Evolutionary conservation across 2,797 vertebrate genomes (phyloP).

Genomic region (Loris lydekkerianus): DNA sequence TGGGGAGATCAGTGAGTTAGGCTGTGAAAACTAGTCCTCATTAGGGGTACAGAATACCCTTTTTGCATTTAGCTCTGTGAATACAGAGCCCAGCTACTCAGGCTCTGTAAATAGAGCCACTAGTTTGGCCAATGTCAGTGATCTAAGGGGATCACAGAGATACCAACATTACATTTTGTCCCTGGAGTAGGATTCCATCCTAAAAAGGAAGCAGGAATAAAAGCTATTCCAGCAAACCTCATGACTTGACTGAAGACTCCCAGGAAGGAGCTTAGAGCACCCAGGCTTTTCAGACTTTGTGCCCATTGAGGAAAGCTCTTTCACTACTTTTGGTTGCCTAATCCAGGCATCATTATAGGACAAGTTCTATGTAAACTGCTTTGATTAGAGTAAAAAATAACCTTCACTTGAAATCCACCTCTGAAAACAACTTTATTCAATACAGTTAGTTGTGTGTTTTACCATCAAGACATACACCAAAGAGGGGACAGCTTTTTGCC

Average conservation of each 20-base stretch:
- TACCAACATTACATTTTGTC: not conserved
- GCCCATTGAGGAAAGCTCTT: not conserved
- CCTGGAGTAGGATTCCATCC: not conserved
- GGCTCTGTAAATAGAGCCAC: not conserved
- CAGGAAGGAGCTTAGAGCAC: not conserved
- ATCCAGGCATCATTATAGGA: not conserved
- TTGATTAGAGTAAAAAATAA: not conserved
- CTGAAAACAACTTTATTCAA: constrained; percentile 43
- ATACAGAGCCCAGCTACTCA: not conserved
- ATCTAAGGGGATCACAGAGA: not conserved
- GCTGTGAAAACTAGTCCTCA: not conserved
- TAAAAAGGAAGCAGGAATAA: not conserved
- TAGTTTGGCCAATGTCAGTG: not conserved
- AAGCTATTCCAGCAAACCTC: not conserved
- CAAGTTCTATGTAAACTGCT: not conserved
- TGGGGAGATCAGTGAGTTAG: not conserved
- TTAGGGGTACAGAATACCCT: not conserved
- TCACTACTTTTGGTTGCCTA: not conserved
- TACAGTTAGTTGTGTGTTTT: not conserved
- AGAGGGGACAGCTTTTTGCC: not conserved
- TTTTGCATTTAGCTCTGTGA: not conserved
- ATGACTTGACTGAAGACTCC: not conserved
- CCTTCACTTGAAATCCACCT: not conserved
- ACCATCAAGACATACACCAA: not conserved
- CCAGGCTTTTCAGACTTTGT: not conserved